Evolutionary conservation across 1,140 invertebrate species (phyloP).

Genomic region (Oedothorax gibbosus): DNA sequence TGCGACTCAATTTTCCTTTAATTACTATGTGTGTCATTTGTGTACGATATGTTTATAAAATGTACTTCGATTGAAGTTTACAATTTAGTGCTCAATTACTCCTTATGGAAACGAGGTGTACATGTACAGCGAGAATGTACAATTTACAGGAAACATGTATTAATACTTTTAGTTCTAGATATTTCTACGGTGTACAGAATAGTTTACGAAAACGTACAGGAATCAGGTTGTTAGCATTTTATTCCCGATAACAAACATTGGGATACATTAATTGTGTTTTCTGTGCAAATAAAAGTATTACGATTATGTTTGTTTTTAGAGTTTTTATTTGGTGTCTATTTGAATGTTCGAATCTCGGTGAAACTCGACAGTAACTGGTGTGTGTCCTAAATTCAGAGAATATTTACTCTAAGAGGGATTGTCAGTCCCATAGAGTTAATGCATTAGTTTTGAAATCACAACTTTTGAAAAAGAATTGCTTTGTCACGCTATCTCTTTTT

Average conservation of each 20-base stretch:
- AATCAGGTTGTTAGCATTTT: slow-evolving; percentile 42
- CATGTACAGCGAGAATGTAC: slow-evolving; percentile 49
- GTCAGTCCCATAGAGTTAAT: no score
- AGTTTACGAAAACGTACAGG: slow-evolving; percentile 35
- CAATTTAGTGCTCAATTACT: slow-evolving; percentile 52
- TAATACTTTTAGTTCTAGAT: slow-evolving; percentile 50
- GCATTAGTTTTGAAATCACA: no score
- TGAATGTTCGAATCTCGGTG: not conserved
- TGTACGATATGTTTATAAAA: slow-evolving; percentile 36
- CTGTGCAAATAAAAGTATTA: slow-evolving; percentile 53
- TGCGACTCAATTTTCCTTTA: slow-evolving; percentile 12
- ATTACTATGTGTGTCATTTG: slow-evolving; percentile 22
- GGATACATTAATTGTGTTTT: slow-evolving; percentile 46
- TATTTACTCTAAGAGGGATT: no score
- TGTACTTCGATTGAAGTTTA: slow-evolving; percentile 22
- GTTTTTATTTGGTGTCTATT: not conserved
- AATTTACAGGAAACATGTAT: slow-evolving; percentile 7
- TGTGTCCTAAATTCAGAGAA: no score
- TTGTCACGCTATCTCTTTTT: no score
- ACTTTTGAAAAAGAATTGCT: no score
- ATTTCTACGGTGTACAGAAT: slow-evolving; percentile 51
- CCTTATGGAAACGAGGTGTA: slow-evolving; percentile 16
- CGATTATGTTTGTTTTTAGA: slow-evolving; percentile 17
- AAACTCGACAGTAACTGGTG: not conserved
- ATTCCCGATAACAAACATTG: slow-evolving; percentile 37